These are phyloP conservation scores for Patiria miniata DNA, from an alignment of 35 echinoderm and acorn worm genomes.

Conservation along the genomic window DNA sequence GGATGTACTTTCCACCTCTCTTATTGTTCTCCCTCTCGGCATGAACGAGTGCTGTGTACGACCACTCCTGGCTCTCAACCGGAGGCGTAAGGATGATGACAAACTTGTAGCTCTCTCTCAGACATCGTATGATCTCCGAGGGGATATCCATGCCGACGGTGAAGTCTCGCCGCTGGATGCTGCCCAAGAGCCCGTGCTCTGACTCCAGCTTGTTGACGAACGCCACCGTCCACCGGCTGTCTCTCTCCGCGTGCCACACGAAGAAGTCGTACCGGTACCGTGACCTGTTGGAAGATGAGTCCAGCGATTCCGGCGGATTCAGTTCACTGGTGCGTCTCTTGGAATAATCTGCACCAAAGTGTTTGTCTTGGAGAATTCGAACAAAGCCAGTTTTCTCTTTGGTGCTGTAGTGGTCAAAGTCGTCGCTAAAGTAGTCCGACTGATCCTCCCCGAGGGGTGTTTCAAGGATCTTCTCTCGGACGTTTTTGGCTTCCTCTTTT, in stretches of 20 bases:
- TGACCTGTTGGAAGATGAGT: neutral
- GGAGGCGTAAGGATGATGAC: conserved; percentile 38
- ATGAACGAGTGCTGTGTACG: neutral
- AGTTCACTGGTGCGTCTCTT: no score
- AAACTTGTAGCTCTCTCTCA: conserved; percentile 32
- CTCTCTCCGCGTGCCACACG: conserved; percentile 48
- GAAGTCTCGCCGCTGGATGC: conserved; percentile 59
- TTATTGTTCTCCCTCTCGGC: neutral
- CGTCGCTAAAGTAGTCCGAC: conserved; percentile 61
- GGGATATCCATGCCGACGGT: neutral
- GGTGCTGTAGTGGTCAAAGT: conserved; percentile 63
- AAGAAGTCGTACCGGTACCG: conserved; percentile 52
- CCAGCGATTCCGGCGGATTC: neutral
- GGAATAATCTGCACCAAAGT: conserved; percentile 42
- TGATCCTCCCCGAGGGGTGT: conserved; percentile 27
- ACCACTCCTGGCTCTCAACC: neutral
- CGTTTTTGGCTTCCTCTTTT: neutral
- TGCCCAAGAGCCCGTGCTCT: conserved; percentile 38
- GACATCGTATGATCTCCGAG: neutral
- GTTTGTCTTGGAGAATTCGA: conserved; percentile 30
- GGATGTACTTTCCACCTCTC: neutral
- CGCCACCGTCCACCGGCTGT: conserved; percentile 62
- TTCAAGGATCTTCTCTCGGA: conserved; percentile 4
- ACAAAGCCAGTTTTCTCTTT: conserved; percentile 14
- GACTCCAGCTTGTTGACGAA: conserved; percentile 53